Percentiles rank a stretch among this genome's conserved stretches.
phyloP scores from a whole-genome alignment of 2,113 vertebrate species.

The Philantomba maxwellii region DNA sequence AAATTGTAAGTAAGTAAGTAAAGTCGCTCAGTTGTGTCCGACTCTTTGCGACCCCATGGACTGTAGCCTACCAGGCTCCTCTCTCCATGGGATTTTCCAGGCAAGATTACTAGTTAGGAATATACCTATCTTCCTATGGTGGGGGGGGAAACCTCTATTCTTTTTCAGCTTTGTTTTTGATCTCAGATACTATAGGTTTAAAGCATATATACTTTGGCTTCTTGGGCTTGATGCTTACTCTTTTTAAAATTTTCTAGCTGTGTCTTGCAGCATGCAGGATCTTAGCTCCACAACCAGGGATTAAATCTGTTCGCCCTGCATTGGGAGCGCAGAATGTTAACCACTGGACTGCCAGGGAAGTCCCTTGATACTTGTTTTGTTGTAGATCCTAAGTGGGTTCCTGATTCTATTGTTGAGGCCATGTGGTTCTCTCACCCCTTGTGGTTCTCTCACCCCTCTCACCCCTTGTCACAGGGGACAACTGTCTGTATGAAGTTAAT shows the following conservation, averaged over 20 bases:
- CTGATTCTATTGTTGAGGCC: neutral
- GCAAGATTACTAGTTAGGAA: no score
- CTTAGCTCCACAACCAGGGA: neutral
- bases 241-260: neutral
- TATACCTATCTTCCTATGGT: neutral
- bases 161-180: neutral
- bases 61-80: no score
- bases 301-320: neutral
- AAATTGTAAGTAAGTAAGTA: no score
- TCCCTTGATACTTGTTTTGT: neutral
- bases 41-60: no score
- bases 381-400: neutral
- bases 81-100: no score
- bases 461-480: neutral
- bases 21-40: no score
- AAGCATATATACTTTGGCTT: neutral
- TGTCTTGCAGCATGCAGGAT: neutral
- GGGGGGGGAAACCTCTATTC: neutral
- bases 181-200: neutral
- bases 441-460: neutral
- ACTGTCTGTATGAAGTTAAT: neutral
- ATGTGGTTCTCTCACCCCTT: neutral
- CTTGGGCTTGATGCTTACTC: neutral
- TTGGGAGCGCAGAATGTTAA: neutral
- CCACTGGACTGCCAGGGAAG: neutral